phyloP scores from a whole-genome alignment of 2,113 vertebrate species.

The Petroica traversi region DNA sequence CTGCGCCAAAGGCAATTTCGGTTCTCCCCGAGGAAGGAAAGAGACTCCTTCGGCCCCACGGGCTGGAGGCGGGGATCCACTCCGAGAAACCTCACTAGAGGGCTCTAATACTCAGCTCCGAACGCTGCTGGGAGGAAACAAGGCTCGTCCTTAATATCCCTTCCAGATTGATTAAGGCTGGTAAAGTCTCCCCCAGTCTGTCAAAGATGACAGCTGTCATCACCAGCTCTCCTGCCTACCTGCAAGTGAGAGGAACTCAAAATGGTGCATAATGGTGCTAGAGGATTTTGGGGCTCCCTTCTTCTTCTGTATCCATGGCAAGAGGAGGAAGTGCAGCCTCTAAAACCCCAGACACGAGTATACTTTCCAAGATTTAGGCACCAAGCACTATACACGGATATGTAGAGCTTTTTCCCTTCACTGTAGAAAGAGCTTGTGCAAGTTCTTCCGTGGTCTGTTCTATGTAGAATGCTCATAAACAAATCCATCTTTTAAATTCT shows the following conservation, averaged over 20 bases:
- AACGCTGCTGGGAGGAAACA: neutral
- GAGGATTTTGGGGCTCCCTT: neutral
- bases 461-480: neutral
- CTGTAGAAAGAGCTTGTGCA: neutral
- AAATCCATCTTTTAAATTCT: neutral
- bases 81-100: conserved; percentile 37
- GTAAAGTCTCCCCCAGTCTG: neutral
- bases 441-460: neutral
- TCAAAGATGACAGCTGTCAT: no score
- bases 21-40: neutral
- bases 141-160: neutral
- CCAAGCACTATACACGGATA: neutral
- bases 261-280: no score
- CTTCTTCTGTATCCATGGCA: neutral
- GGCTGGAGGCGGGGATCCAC: neutral
- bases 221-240: neutral
- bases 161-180: neutral
- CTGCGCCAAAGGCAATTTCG: neutral
- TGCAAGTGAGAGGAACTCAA: neutral
- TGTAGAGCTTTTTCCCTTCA: neutral
- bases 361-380: neutral
- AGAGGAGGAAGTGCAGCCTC: neutral
- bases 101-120: conserved; percentile 30
- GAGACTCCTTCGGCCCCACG: neutral
- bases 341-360: neutral